These are phyloP conservation scores for Quadriops clusia DNA, from an alignment of 2,888 invertebrate species.

Conservation along the genomic window DNA sequence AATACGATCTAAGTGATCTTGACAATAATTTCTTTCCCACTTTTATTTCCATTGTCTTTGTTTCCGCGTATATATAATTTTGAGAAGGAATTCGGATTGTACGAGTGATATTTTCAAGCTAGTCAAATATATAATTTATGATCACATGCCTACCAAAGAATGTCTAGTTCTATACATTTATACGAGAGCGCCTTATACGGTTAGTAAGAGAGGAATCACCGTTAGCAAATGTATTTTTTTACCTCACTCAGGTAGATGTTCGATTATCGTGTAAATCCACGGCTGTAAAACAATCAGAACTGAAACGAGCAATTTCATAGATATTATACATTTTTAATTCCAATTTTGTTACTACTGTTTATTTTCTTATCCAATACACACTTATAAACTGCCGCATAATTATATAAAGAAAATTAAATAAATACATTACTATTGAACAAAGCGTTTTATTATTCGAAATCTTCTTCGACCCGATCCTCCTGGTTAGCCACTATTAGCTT, in stretches of 20 bases:
- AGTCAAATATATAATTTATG: slow-evolving; percentile 20
- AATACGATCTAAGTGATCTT: slow-evolving; percentile 8
- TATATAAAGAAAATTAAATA: too few species aligned
- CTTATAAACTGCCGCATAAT: too few species aligned
- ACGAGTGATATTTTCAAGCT: slow-evolving; percentile 25
- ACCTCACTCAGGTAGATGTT: slow-evolving; percentile 25
- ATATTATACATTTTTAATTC: slow-evolving; percentile 12
- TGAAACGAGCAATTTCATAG: slow-evolving; percentile 13
- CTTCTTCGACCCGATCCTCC: too few species aligned
- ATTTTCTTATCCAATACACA: too few species aligned
- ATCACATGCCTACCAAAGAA: slow-evolving; percentile 22
- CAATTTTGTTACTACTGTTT: slow-evolving; percentile 9
- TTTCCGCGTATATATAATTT: slow-evolving; percentile 9
- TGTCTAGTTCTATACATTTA: slow-evolving; percentile 15
- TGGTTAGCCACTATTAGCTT: too few species aligned
- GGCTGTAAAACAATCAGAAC: slow-evolving; percentile 16
- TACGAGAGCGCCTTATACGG: slow-evolving; percentile 16
- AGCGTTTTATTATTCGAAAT: too few species aligned
- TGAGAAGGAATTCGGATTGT: slow-evolving; percentile 9
- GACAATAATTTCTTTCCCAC: background rate
- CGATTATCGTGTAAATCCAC: slow-evolving; percentile 12
- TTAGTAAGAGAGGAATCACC: slow-evolving; percentile 11
- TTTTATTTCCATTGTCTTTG: slow-evolving; percentile 3
- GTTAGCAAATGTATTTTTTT: slow-evolving; percentile 24
- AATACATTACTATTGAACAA: too few species aligned